Conservation (phyloP, 1,140 invertebrate species). For the Drosophila triauraria region DNA sequence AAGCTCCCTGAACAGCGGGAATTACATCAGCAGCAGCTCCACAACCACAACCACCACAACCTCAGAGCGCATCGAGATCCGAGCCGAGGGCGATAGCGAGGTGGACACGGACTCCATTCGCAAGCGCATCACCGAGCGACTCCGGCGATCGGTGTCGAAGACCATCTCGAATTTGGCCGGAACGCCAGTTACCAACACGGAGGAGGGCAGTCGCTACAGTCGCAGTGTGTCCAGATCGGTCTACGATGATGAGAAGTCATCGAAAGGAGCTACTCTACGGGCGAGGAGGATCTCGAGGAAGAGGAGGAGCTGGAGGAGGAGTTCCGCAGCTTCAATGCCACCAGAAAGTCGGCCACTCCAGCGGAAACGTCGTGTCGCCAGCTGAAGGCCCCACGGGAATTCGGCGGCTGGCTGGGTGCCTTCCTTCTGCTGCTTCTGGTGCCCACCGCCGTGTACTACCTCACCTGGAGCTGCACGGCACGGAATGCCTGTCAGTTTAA, state of each 20-base stretch:
- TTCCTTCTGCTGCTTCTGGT: constrained; percentile 62
- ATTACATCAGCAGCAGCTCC: constrained; percentile 37
- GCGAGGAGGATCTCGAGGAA: constrained; percentile 77
- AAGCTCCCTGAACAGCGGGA: constrained; percentile 68
- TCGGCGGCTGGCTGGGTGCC: constrained; percentile 79
- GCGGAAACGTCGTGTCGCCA: constrained; percentile 46
- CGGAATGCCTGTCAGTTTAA: constrained; percentile 80
- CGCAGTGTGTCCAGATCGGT: constrained; percentile 77
- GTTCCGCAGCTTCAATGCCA: constrained; percentile 71
- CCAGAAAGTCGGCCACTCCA: constrained; percentile 33
- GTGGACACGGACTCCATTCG: constrained; percentile 68
- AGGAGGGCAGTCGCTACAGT: constrained; percentile 76
- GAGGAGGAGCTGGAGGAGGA: constrained; percentile 62
- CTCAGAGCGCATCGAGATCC: constrained; percentile 68
- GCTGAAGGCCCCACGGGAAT: constrained; percentile 64
- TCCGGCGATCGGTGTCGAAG: constrained; percentile 75
- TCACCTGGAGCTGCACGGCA: constrained; percentile 82
- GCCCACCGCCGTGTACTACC: constrained; percentile 64
- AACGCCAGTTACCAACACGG: constrained; percentile 60
- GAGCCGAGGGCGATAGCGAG: constrained; percentile 50
- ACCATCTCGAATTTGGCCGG: constrained; percentile 56
- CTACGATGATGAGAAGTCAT: constrained; percentile 76
- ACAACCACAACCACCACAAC: constrained; percentile 65
- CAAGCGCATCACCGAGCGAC: constrained; percentile 67
- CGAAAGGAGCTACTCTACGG: constrained; percentile 85